A percentile compares a stretch with the other conserved stretches of the same genome.
Evolutionary conservation across 2,113 vertebrate species (phyloP).

Genomic region (Dinomys branickii): DNA sequence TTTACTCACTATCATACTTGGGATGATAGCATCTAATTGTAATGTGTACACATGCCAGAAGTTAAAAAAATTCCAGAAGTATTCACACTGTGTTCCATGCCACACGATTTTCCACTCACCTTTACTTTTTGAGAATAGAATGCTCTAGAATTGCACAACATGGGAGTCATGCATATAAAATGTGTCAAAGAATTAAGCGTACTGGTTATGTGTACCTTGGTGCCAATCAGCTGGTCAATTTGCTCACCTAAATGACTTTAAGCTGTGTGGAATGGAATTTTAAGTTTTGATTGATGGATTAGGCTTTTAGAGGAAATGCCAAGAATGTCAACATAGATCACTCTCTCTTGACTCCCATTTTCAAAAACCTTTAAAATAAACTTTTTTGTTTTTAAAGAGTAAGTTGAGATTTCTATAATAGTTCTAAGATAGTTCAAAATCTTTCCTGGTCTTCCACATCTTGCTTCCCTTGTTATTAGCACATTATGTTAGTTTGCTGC

Average conservation of each 20-base stretch:
- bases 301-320: not conserved
- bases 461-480: not conserved
- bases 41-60: not conserved
- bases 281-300: not conserved
- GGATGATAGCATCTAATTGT: not conserved
- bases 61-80: not conserved
- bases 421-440: not conserved
- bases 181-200: not conserved
- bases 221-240: not conserved
- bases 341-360: not conserved
- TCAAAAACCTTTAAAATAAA: not conserved
- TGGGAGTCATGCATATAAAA: not conserved
- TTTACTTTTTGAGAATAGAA: not conserved
- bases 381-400: not conserved
- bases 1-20: not conserved
- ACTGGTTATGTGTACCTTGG: not conserved
- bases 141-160: not conserved
- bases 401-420: not conserved
- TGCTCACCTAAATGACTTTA: slow-evolving; percentile 8
- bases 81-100: not conserved
- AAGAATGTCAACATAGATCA: not conserved
- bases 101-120: not conserved
- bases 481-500: not conserved
- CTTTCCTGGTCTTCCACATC: not conserved
- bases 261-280: not conserved